Conservation (phyloP, 1,140 invertebrate genomes). For the Drosophila pseudoobscura region DNA sequence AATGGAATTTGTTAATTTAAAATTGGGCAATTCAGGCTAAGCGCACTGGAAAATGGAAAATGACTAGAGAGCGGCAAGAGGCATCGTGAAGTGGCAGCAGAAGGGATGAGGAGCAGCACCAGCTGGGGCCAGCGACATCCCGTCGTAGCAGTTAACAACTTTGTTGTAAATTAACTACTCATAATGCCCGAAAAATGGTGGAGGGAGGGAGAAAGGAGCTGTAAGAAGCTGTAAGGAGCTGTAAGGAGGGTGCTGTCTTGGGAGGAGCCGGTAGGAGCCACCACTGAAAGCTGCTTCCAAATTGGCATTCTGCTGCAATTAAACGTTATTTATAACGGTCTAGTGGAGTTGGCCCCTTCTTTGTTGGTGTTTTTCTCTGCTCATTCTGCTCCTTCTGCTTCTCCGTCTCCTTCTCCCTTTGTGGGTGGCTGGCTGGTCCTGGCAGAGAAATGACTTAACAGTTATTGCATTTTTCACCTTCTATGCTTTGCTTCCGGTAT, state of each 20-base stretch:
- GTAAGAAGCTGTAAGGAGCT: too few species aligned
- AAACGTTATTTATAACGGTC: constrained; percentile 77
- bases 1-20: constrained; percentile 82
- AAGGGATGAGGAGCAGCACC: constrained; percentile 23
- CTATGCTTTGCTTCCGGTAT: constrained; percentile 41
- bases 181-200: constrained; percentile 61
- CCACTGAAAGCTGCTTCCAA: constrained; percentile 28
- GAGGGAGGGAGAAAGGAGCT: constrained; percentile 32
- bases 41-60: constrained; percentile 48
- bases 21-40: constrained; percentile 75
- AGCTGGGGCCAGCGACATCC: constrained; percentile 38
- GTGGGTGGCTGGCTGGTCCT: constrained; percentile 8
- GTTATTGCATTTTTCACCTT: constrained; percentile 78
- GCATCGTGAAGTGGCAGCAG: constrained; percentile 7
- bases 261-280: constrained; percentile 7
- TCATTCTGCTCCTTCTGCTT: not conserved
- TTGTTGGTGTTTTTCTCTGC: not conserved
- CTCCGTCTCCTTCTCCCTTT: not conserved
- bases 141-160: constrained; percentile 68
- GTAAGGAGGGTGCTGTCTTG: not conserved
- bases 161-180: constrained; percentile 81
- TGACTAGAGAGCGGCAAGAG: constrained; percentile 25
- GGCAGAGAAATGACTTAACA: constrained; percentile 71
- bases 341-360: constrained; percentile 17
- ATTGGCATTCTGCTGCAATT: constrained; percentile 77